Base-by-base conservation (phyloP, 1,140 invertebrate species). In the Diorhabda sublineata region DNA sequence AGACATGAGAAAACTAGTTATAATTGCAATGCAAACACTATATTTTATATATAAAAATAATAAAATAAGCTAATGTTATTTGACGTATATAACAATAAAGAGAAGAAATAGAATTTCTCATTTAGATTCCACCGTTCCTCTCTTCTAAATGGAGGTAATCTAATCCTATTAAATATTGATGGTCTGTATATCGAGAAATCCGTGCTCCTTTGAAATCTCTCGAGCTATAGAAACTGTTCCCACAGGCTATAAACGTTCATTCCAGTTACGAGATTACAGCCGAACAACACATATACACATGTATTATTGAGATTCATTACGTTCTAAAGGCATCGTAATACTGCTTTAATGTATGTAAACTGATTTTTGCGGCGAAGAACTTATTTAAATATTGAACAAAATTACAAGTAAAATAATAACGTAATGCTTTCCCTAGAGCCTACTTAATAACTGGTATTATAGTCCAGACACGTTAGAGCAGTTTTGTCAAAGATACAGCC, bases 161-260 rank as follows among this genome's bases (percentile, higher is more conserved):
- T 52, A 52, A 52, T 52, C 47, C 47, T 52, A 52, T 52, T 52
- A 52, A 52, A 52, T 52, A 52, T 52, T 52, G 47, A 52, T 52
- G 47, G 47, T 52, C 47, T 52, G 6, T 52, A 52, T 52, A 52
- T 52, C 47, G 47, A 52, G 47, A n/a, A 52, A 52, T 52, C n/a
- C 47, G 47, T 52, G 47, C 47, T 52, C n/a, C 47, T 52, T 6
- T 4, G 47, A 52, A 52, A 52, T 3, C 47, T 52, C 47, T 6
- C n/a, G 47, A 52, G 47, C 47, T 52, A 52, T 52, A 6, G 47
- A 6, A 52, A 52, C 47, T 52, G 6, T 52, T 52, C 47, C 47
- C 47, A 52, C 47, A 52, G 47, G 47, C n/a, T 8, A n/a, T 52
- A 52, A 52, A 52, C 47, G 47, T 52, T 52, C 47, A 52, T 52